These are phyloP conservation scores for Pontoporia blainvillei DNA, from an alignment of 2,113 vertebrate genomes.

Conservation along the genomic window DNA sequence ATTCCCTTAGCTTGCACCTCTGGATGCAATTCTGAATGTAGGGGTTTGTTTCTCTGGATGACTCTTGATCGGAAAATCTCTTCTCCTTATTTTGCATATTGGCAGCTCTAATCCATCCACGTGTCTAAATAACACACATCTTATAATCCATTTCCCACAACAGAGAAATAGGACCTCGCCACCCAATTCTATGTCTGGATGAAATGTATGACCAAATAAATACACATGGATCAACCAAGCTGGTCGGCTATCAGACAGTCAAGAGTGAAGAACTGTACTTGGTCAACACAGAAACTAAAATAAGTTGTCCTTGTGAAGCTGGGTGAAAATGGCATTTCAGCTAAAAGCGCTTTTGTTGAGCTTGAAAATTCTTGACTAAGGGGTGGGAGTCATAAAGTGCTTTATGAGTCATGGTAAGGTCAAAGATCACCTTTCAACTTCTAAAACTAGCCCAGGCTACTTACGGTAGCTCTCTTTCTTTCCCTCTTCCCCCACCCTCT, in stretches of 20 bases:
- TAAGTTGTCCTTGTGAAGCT: conserved; percentile 66
- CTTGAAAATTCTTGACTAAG: conserved; percentile 48
- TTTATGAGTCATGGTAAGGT: conserved; percentile 61
- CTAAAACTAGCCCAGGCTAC: conserved; percentile 50
- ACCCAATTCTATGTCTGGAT: conserved; percentile 40
- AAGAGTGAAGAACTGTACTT: conserved; percentile 34
- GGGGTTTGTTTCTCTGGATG: neutral
- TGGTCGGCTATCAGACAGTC: conserved; percentile 50
- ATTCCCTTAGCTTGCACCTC: neutral
- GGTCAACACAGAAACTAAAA: conserved; percentile 59
- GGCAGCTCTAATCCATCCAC: neutral
- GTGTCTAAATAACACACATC: neutral
- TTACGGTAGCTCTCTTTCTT: neutral
- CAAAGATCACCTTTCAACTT: conserved; percentile 76
- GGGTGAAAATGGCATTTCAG: conserved; percentile 69
- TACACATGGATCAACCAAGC: neutral
- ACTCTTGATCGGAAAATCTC: neutral
- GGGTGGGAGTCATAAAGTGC: conserved; percentile 57
- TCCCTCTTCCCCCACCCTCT: too few species aligned
- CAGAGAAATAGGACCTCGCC: neutral
- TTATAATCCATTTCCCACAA: neutral
- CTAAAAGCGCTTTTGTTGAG: conserved; percentile 71
- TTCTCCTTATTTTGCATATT: conserved; percentile 20
- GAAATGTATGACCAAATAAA: conserved; percentile 26
- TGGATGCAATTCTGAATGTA: neutral